Base-by-base conservation (phyloP, 2,113 vertebrate species). In the Tichodroma muraria region DNA sequence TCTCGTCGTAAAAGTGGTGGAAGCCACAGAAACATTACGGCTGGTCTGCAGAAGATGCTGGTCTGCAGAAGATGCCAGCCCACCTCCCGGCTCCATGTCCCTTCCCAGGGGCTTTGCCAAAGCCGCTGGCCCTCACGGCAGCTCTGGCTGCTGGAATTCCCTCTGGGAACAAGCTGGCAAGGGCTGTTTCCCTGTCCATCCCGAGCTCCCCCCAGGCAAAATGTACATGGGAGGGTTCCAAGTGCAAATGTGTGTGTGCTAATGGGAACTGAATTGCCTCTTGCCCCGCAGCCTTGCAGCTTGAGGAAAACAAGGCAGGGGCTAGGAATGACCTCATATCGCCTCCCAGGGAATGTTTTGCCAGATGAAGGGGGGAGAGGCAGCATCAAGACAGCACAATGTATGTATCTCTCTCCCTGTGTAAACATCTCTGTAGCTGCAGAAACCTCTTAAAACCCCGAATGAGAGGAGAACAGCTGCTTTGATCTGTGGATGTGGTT, bases 401-500 rank as follows among this genome's bases (percentile, higher is more conserved):
- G 95, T 93, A 94, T 89, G 94, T 87, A 92, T 96, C 92, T 93
- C 86, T 86, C 90, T 95, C 89, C 84, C 93, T 95, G 94, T 95
- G 93, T 96, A 97, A 97, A 97, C 96, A 96, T 96, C 93, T 94
- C 92, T 50, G 89, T 87, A 92, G 94, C 93, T 96, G 85, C 95
- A 96, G 95, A 96, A 96, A 80, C 92, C 89, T 97, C 97, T 97
- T 89, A 95, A 95, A 97, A 69, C 75, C 88, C 94, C 24, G 61
- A 94, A 93, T 52, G 95, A 90, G 95, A 47, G 60, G 70, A 91
- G 93, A 95, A 17, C 88, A 87, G 88, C 91, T 65, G 90, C 96
- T 97, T 97, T 97, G 96, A 97, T 97, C 95, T 96, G 95, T 92
- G 94, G 91, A 94, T 96, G 95, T 95, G 95, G 88, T 95, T 78